Percentiles rank a stretch among this genome's conserved stretches.
These are phyloP conservation scores for Vultur gryphus DNA, from an alignment of 2,797 vertebrate genomes.

Conservation along the genomic window DNA sequence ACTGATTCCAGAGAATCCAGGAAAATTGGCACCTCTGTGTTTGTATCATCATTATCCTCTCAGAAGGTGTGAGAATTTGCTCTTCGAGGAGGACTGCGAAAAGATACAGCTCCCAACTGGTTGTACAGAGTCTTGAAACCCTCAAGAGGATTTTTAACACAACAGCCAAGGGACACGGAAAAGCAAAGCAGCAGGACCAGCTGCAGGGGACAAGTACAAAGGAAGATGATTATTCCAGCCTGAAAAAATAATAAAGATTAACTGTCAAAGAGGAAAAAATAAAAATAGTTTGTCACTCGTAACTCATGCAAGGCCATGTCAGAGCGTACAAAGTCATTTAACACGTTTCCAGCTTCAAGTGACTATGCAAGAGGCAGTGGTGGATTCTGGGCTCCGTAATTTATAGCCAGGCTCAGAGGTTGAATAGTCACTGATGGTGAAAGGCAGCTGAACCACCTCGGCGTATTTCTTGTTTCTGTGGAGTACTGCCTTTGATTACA, in stretches of 20 bases:
- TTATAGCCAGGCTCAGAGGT: background rate
- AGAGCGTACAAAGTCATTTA: background rate
- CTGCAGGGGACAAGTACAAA: background rate
- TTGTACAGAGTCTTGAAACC: background rate
- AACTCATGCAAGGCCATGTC: background rate
- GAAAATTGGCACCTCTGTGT: background rate
- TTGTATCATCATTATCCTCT: background rate
- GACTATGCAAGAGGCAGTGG: background rate
- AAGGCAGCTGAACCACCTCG: background rate
- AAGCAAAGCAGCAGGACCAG: background rate
- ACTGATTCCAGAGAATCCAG: background rate
- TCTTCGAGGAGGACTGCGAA: background rate
- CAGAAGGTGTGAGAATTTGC: background rate
- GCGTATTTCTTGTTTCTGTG: background rate
- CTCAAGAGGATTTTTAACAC: background rate
- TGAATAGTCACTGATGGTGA: accelerated
- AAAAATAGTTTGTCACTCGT: background rate
- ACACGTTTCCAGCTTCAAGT: background rate
- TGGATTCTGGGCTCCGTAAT: background rate
- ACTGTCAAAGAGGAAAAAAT: background rate
- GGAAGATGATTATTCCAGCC: background rate
- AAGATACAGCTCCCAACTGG: background rate
- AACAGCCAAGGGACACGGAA: background rate
- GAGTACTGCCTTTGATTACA: background rate
- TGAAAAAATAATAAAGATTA: background rate